A percentile compares a stretch with the other conserved stretches of the same genome.
phyloP scores from a whole-genome alignment of 2,797 vertebrate species.

The Helostoma temminkii region DNA sequence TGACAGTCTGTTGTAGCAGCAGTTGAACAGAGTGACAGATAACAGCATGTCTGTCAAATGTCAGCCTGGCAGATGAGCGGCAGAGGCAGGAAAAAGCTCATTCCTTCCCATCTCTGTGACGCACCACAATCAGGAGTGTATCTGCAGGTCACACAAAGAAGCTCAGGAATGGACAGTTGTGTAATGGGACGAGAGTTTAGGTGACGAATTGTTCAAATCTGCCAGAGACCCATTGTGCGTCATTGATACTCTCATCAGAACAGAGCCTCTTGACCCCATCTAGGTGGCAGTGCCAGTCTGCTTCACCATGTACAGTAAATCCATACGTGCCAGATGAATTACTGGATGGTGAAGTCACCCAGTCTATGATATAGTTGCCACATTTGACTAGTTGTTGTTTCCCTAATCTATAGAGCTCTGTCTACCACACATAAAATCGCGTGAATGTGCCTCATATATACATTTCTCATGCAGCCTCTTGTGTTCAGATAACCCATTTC shows the following conservation, averaged over 20 bases:
- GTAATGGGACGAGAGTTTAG: conserved; percentile 52
- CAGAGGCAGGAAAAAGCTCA: conserved; percentile 75
- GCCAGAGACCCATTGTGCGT: not conserved
- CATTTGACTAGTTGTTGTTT: conserved; percentile 54
- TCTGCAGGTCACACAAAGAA: conserved; percentile 78
- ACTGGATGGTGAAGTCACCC: not conserved
- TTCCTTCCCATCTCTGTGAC: conserved; percentile 75
- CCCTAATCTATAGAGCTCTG: conserved; percentile 32
- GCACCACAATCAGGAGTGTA: conserved; percentile 74
- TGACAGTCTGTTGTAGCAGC: conserved; percentile 66
- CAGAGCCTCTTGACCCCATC: not conserved
- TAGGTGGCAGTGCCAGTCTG: not conserved
- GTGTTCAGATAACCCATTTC: conserved; percentile 30
- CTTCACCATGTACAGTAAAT: not conserved
- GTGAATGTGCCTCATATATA: conserved; percentile 9
- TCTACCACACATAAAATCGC: not conserved
- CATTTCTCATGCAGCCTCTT: conserved; percentile 6
- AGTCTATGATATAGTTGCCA: conserved; percentile 36
- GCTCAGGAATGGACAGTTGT: conserved; percentile 73
- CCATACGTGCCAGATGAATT: not conserved
- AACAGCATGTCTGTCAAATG: conserved; percentile 82
- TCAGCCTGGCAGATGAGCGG: conserved; percentile 82
- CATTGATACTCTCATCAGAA: not conserved
- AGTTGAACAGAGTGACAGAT: conserved; percentile 77
- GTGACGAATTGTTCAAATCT: conserved; percentile 47